Evolutionary conservation across 2,113 vertebrate species (phyloP), one percentile per base, ranked within the genome.

Genomic region (Todiramphus chloris): DNA sequence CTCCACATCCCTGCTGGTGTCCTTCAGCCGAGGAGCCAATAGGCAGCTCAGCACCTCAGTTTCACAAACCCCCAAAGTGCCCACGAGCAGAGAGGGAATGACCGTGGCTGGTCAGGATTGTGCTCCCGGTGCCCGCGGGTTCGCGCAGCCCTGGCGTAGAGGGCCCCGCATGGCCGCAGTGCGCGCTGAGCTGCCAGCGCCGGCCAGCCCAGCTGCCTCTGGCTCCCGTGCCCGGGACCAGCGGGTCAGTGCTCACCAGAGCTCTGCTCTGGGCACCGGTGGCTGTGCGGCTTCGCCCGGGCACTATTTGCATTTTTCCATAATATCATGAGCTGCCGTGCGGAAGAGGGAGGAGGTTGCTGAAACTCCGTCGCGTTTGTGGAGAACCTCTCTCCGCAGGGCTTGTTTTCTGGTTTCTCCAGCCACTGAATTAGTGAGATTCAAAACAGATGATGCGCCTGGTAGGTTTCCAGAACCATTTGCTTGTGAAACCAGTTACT

Each of bases 71-170:
- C 51, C 50, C 6, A 3, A 16, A 27, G 44, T 5, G 31, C 43
- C 51, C n/a, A 11, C 0, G 8, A 48, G 70, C 5, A 41, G 51
- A 1, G 3, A 33, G 64, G n/a, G 63, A 10, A 30, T 13, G 3
- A 19, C 43, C 1, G 0, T 0, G 2, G 39, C 16, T 10, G 3
- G 0, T 3, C 23, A 3, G 11, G 86, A 60, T 55, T 5, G 15
- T 20, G 50, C 55, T 51, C 43, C 53, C 9, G 30, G 37, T 44
- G 23, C 30, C 1, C 11, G 23, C 6, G 46, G 5, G 13, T 16
- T 25, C 25, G 46, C 18, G 5, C 53, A 43, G 51, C 53, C 46
- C 43, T 1, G 27, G 48, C 12, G 3, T 10, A 17, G 44, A 13
- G 50, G 63, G 37, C 56, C n/a, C 69, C 9, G 3, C 44, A 44